phyloP scores from a whole-genome alignment of 2,888 invertebrate species.

The Stenurella melanura region DNA sequence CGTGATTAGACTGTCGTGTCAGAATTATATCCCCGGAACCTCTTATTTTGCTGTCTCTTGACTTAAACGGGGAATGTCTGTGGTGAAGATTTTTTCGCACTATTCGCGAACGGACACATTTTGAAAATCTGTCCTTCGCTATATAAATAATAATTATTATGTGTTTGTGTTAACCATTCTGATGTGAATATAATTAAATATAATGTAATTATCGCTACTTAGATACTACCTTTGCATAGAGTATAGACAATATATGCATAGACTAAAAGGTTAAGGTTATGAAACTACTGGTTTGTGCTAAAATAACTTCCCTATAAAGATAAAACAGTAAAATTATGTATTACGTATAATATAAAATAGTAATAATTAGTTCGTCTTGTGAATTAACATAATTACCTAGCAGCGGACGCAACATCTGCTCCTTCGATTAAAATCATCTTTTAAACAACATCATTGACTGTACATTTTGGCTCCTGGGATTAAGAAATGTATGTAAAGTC shows the following conservation, averaged over 20 bases:
- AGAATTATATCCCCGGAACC: too few species aligned
- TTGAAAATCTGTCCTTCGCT: neutral
- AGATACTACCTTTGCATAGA: constrained; percentile 3
- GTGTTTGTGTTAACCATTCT: constrained; percentile 1
- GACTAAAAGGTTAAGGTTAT: constrained; percentile 1
- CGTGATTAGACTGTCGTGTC: too few species aligned
- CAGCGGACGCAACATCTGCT: neutral
- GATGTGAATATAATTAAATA: constrained; percentile 7
- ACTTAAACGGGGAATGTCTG: too few species aligned
- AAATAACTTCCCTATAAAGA: neutral
- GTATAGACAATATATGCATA: neutral
- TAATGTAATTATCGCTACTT: neutral
- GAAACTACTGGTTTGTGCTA: neutral
- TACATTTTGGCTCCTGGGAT: too few species aligned
- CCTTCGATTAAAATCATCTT: neutral
- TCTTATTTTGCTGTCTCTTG: too few species aligned
- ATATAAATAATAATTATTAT: neutral
- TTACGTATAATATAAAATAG: neutral
- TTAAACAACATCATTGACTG: neutral
- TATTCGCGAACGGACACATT: neutral
- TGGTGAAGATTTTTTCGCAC: too few species aligned
- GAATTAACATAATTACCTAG: neutral
- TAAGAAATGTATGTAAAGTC: too few species aligned
- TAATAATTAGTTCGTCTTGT: neutral
- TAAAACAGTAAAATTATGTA: neutral